Conservation (phyloP, 2,888 invertebrate species). For the Orthonychiurus folsomi region DNA sequence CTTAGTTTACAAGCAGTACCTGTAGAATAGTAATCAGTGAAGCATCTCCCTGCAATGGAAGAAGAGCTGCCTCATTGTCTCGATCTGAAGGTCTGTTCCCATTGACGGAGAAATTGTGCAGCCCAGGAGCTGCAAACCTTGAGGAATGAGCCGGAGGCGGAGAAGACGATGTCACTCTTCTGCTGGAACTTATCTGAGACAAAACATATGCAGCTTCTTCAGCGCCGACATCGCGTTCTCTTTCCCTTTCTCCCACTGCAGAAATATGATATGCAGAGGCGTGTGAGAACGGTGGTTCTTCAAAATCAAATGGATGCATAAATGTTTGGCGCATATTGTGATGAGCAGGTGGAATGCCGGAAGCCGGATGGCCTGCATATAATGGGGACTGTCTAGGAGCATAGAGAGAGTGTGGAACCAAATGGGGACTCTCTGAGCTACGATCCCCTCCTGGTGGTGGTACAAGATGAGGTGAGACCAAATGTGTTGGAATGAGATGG, state of each 20-base stretch:
- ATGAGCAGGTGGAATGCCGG: constrained; percentile 40
- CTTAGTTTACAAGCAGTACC: constrained; percentile 44
- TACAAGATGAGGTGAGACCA: constrained; percentile 38
- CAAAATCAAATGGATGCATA: constrained; percentile 30
- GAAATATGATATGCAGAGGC: constrained; percentile 12
- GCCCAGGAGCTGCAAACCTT: constrained; percentile 18
- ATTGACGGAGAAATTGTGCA: no score
- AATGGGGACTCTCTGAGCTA: constrained; percentile 41
- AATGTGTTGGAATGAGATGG: constrained; percentile 30
- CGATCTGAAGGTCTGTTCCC: not conserved
- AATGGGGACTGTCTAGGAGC: constrained; percentile 5
- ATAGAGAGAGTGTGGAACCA: constrained; percentile 38
- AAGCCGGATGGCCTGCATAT: constrained; percentile 47
- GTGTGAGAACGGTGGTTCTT: constrained; percentile 19
- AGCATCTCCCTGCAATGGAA: constrained; percentile 70
- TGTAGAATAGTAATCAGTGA: constrained; percentile 67
- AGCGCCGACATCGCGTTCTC: constrained; percentile 19
- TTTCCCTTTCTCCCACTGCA: not conserved
- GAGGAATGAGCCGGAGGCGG: constrained; percentile 42
- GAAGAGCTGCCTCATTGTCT: not conserved
- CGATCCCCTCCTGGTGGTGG: constrained; percentile 41
- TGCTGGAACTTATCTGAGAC: constrained; percentile 10
- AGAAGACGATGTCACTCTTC: constrained; percentile 40
- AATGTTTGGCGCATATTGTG: constrained; percentile 34
- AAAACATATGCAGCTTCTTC: constrained; percentile 17